Evolutionary conservation across 2,888 invertebrate species (phyloP).

Genomic region (Parthenolecanium corni): DNA sequence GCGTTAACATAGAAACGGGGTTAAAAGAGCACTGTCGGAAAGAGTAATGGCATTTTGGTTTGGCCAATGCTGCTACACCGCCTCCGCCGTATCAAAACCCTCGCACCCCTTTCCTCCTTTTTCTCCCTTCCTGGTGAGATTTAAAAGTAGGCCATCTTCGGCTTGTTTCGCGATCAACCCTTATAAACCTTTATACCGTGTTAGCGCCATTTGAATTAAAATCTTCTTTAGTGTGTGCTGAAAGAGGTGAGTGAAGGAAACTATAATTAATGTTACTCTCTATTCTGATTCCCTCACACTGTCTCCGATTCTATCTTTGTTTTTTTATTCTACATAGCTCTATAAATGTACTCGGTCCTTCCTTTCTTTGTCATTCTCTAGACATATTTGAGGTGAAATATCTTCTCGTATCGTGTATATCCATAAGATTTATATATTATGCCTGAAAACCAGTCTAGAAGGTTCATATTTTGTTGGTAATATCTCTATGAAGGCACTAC

Average conservation of each 20-base stretch:
- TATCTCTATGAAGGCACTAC: too few species aligned
- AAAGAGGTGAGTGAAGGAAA: not conserved
- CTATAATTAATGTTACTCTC: too few species aligned
- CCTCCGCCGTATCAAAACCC: not conserved
- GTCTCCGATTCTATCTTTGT: too few species aligned
- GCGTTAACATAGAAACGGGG: conserved; percentile 7
- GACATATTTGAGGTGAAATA: too few species aligned
- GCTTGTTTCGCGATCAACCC: conserved; percentile 23
- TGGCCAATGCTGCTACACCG: not conserved
- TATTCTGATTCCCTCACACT: conserved; percentile 1
- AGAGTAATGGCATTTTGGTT: conserved; percentile 18
- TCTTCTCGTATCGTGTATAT: too few species aligned
- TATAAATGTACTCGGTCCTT: too few species aligned
- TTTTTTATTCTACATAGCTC: too few species aligned
- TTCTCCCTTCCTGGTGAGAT: not conserved
- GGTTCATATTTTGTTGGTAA: too few species aligned
- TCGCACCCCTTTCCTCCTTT: not conserved
- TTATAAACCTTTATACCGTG: not conserved
- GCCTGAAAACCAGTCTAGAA: too few species aligned
- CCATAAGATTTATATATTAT: too few species aligned
- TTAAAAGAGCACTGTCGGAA: conserved; percentile 12
- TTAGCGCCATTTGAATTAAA: conserved; percentile 22
- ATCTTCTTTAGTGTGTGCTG: not conserved
- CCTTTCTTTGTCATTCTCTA: too few species aligned
- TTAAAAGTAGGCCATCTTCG: conserved; percentile 17